Evolutionary conservation across 2,113 vertebrate species (phyloP).

Genomic region (Machaerirhynchus nigripectus): DNA sequence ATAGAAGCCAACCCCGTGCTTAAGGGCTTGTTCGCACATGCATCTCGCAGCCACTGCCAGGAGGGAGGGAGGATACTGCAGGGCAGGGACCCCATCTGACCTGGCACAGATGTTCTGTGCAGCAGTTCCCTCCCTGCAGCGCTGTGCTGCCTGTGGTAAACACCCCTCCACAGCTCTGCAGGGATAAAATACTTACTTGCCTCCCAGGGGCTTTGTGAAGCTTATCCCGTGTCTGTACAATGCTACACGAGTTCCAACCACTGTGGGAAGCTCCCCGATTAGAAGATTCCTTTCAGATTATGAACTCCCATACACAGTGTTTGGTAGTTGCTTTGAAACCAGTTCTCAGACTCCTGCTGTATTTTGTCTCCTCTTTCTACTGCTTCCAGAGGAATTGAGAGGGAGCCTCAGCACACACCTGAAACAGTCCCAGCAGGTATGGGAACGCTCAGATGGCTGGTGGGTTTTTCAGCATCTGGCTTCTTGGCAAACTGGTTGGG

Average conservation of each 20-base stretch:
- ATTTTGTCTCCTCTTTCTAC: not conserved
- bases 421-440: fast-evolving
- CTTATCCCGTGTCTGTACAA: not conserved
- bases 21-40: not conserved
- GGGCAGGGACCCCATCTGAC: not conserved
- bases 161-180: not conserved
- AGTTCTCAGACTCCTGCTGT: not conserved
- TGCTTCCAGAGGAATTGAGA: not conserved
- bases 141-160: not conserved
- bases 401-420: not conserved
- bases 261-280: not conserved
- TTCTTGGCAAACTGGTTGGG: not conserved
- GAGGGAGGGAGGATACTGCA: not conserved
- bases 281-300: not conserved
- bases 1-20: not conserved
- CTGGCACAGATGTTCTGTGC: not conserved
- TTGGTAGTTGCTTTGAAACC: not conserved
- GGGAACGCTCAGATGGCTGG: fast-evolving
- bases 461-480: not conserved
- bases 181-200: not conserved
- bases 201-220: not conserved
- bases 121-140: not conserved
- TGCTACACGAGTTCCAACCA: not conserved
- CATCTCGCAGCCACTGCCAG: not conserved
- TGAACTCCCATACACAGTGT: fast-evolving